Conservation (phyloP, 1,140 invertebrate genomes). For the Drosophila eugracilis region DNA sequence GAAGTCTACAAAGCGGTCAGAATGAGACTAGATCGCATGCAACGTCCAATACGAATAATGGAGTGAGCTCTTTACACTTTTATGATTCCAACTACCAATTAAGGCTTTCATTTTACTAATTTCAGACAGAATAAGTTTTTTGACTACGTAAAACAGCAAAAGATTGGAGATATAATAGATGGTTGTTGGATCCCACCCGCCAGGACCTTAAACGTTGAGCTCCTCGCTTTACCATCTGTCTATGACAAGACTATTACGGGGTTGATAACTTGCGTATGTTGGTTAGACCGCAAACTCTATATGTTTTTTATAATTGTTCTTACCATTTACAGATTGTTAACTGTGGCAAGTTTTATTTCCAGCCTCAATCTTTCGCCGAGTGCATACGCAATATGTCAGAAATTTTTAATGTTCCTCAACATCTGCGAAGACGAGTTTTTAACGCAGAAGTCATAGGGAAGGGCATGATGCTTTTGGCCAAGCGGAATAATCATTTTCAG, state of each 20-base stretch:
- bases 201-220: slow-evolving; percentile 57
- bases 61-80: slow-evolving; percentile 33
- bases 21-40: slow-evolving; percentile 86
- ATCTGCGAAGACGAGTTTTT: slow-evolving; percentile 17
- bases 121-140: slow-evolving; percentile 44
- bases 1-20: slow-evolving; percentile 93
- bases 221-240: slow-evolving; percentile 70
- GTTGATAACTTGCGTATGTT: slow-evolving; percentile 67
- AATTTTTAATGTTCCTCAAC: slow-evolving; percentile 53
- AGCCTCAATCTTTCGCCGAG: slow-evolving; percentile 43
- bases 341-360: slow-evolving; percentile 80
- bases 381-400: slow-evolving; percentile 58
- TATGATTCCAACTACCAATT: not conserved
- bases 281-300: not conserved
- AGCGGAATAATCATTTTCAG: slow-evolving; percentile 61
- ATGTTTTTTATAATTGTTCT: not conserved
- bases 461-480: slow-evolving; percentile 82
- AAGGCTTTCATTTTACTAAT: not conserved
- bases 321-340: slow-evolving; percentile 49
- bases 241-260: slow-evolving; percentile 62
- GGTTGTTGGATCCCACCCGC: slow-evolving; percentile 62
- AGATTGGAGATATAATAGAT: slow-evolving; percentile 61
- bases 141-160: slow-evolving; percentile 57
- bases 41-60: slow-evolving; percentile 86
- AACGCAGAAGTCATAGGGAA: slow-evolving; percentile 53